Evolutionary conservation across 2,888 invertebrate species (phyloP), one percentile per base, ranked within the genome.

Genomic region (Chaetoderma sp.): DNA sequence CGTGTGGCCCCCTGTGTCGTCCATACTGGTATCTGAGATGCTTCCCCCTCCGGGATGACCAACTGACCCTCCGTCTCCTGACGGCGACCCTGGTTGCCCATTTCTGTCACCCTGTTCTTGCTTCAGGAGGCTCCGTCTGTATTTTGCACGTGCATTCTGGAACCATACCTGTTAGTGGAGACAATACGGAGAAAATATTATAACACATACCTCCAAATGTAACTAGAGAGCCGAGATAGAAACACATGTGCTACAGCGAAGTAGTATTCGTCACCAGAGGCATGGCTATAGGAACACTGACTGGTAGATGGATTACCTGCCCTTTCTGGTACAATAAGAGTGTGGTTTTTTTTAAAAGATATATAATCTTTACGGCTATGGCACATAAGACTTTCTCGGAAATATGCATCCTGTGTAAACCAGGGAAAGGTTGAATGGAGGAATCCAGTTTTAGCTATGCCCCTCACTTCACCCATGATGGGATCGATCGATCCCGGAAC

Each of bases 81-180:
- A 57, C 8, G 62, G 28, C 25, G 63, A 62, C 25, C 59, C 36
- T 56, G 55, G 64, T 32, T 25, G 57, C n/a, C 54, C 61, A 57
- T 62, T 69, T 8, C 73, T 70, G 54, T 76, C 76, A 10, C 16
- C 18, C 5, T 60, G 49, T 30, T 80, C 78, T 57, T 80, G 80
- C 60, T 82, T 83, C 55, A 82, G 70, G 87, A 94, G 92, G 91
- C 94, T 97, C 58, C 98, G 91, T 73, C 99, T 91, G 94, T 96
- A 98, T 89, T 99, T 99, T 39, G 98, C 99, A 58, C 98, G 90
- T 0, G 98, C 98, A 86, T 99, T 99, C 91, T 99, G 98, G 87
- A 98, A 98, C 98, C 98, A 98, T 1, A 98, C 98, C 97, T 98
- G 91, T n/a, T n/a, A n/a, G n/a, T n/a, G n/a, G n/a, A n/a, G n/a